Conservation (phyloP, 1,140 invertebrate genomes). For the Zelostemma sp. region DNA sequence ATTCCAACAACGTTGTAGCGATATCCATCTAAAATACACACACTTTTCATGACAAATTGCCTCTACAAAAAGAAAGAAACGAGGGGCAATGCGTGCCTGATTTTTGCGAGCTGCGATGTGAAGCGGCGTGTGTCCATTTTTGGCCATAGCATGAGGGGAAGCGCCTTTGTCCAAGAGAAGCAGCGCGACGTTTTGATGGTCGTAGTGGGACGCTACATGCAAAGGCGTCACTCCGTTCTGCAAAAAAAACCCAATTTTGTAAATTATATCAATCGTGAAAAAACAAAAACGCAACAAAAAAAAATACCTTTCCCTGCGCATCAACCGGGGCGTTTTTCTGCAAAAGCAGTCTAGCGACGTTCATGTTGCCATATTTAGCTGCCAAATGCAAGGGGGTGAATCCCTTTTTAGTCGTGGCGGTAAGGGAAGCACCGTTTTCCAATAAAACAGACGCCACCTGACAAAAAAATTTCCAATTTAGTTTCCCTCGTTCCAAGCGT, state of each 20-base stretch:
- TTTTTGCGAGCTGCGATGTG: conserved; percentile 99
- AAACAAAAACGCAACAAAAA: neutral
- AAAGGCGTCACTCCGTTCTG: conserved; percentile 97
- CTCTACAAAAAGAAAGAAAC: too few relatives aligned
- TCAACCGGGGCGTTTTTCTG: conserved; percentile 95
- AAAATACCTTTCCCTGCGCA: conserved; percentile 89
- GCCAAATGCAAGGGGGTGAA: conserved; percentile 98
- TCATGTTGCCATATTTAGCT: conserved; percentile 99
- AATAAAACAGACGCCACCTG: conserved; percentile 90
- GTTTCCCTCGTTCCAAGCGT: neutral
- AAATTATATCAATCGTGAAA: too few relatives aligned
- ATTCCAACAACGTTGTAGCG: conserved; percentile 93
- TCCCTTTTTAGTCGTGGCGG: conserved; percentile 96
- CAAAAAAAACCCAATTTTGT: too few relatives aligned
- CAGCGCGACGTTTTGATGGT: conserved; percentile 95
- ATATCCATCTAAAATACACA: conserved; percentile 82
- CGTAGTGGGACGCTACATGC: conserved; percentile 98
- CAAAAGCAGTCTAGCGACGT: conserved; percentile 92
- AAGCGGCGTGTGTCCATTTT: conserved; percentile 98
- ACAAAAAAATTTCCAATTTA: conserved; percentile 43
- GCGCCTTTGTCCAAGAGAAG: conserved; percentile 96
- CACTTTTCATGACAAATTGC: too few relatives aligned
- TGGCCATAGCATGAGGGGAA: conserved; percentile 91
- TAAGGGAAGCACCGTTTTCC: conserved; percentile 93
- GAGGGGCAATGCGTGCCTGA: too few relatives aligned